Evolutionary conservation across 2,797 vertebrate species (phyloP).

Genomic region (Linurgus olivaceus): DNA sequence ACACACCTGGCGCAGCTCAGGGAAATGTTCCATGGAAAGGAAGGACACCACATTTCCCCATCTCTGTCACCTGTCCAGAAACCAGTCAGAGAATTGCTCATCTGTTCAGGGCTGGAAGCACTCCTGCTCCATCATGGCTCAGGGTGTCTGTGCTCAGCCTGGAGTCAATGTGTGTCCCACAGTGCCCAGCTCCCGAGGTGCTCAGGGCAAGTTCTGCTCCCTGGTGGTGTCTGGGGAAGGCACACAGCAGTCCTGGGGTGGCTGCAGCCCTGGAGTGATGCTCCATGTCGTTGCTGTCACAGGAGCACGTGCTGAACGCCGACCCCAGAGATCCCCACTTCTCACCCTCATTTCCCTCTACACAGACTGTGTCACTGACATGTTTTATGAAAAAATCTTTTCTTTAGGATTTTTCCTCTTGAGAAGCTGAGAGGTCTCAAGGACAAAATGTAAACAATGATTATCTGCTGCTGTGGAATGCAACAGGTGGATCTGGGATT

Average conservation of each 20-base stretch:
- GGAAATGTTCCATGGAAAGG: background rate
- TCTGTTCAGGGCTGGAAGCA: background rate
- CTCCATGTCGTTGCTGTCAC: background rate
- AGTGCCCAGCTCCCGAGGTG: background rate
- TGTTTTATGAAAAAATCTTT: no score
- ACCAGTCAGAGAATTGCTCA: accelerated
- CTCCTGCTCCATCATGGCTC: accelerated
- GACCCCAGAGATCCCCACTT: accelerated
- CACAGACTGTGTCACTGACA: background rate
- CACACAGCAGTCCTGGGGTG: background rate
- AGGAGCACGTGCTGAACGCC: accelerated
- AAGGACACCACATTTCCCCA: background rate
- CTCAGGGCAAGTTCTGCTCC: background rate
- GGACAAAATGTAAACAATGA: no score
- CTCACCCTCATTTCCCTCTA: background rate
- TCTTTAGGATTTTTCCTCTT: no score
- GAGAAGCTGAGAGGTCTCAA: no score
- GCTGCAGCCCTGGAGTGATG: accelerated
- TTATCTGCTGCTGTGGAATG: no score
- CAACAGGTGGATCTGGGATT: no score
- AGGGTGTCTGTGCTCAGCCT: accelerated
- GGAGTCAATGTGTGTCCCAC: accelerated
- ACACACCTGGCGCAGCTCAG: background rate
- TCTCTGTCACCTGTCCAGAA: background rate
- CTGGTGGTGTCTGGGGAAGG: background rate